Percentiles rank a stretch among this genome's conserved stretches.
Evolutionary conservation across 2,797 vertebrate species (phyloP).

Genomic region (Cyclura pinguis): DNA sequence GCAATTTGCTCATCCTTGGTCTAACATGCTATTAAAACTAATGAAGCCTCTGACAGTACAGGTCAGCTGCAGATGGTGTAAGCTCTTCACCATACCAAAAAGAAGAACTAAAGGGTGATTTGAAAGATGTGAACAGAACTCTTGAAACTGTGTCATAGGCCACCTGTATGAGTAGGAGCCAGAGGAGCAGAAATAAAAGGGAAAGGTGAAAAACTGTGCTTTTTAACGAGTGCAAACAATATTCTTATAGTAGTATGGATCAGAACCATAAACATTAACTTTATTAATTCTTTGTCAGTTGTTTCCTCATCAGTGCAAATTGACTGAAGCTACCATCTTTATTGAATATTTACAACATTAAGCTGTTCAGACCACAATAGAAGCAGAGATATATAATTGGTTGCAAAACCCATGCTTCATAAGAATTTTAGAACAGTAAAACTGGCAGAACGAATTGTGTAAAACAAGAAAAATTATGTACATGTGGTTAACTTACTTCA

Average conservation of each 20-base stretch:
- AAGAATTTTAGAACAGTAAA: neutral
- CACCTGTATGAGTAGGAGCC: neutral
- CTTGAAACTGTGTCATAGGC: neutral
- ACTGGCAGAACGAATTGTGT: neutral
- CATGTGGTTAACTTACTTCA: neutral
- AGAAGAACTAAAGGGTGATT: neutral
- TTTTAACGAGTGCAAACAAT: neutral
- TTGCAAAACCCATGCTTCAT: neutral
- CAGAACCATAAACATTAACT: neutral
- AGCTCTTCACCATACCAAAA: neutral
- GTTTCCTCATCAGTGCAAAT: neutral
- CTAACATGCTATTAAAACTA: neutral
- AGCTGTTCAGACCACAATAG: neutral
- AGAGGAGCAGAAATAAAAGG: neutral
- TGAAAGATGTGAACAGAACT: neutral
- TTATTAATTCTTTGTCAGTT: neutral
- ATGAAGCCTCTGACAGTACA: neutral
- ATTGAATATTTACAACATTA: neutral
- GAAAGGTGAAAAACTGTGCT: neutral
- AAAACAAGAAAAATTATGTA: neutral
- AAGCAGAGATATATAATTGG: neutral
- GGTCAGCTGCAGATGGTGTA: neutral
- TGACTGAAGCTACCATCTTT: neutral
- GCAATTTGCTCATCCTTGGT: too few species aligned
- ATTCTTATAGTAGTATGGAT: neutral